Evolutionary conservation across 2,113 vertebrate species (phyloP).

Genomic region (Rhodinocichla rosea): DNA sequence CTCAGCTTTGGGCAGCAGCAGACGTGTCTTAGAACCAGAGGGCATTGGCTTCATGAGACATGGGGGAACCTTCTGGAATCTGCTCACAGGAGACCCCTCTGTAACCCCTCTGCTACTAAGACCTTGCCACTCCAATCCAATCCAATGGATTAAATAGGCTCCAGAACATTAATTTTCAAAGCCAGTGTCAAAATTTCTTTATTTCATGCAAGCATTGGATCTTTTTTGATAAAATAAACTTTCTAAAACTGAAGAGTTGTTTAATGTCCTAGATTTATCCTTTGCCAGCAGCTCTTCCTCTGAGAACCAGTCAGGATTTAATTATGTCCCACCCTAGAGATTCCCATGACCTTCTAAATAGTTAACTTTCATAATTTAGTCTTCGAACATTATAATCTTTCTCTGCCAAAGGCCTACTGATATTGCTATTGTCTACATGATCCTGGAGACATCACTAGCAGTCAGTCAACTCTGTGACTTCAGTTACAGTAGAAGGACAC

Average conservation of each 20-base stretch:
- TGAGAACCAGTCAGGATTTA: background rate
- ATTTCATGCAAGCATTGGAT: background rate
- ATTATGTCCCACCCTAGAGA: background rate
- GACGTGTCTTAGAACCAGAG: rapidly evolving
- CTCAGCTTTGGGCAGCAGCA: rapidly evolving
- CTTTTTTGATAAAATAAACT: background rate
- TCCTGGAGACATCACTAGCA: background rate
- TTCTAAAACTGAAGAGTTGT: background rate
- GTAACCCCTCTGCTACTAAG: background rate
- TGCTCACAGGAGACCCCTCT: background rate
- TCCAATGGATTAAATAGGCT: background rate
- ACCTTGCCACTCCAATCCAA: background rate
- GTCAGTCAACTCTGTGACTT: background rate
- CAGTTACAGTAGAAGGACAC: background rate
- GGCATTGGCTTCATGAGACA: background rate
- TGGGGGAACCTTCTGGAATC: background rate
- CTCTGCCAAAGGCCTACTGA: background rate
- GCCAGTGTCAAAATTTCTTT: background rate
- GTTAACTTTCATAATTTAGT: background rate
- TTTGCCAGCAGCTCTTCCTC: background rate
- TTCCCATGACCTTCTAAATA: background rate
- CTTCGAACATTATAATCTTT: background rate
- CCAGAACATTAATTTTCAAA: background rate
- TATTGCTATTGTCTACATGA: background rate
- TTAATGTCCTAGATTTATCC: background rate